Evolutionary conservation across 2,888 invertebrate genomes (phyloP).

Genomic region (Fissipunctia ypsillon): DNA sequence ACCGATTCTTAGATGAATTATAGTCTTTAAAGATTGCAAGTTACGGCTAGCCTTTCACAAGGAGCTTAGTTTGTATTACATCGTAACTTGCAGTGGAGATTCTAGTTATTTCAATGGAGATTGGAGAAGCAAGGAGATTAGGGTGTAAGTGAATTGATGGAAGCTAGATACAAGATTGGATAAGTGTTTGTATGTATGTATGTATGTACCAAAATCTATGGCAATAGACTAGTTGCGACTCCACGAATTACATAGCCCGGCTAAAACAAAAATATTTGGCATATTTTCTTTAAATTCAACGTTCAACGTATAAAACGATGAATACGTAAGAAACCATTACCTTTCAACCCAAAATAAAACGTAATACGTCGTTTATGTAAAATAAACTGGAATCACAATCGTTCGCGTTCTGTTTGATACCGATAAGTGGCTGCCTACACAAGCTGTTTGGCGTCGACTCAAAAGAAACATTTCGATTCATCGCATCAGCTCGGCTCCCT

Average conservation of each 20-base stretch:
- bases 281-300: background rate
- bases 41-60: slow-evolving; percentile 52
- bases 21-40: slow-evolving; percentile 66
- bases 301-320: slow-evolving; percentile 5
- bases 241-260: background rate
- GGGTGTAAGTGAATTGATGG: slow-evolving; percentile 5
- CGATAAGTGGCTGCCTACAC: slow-evolving; percentile 53
- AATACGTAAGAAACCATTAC: slow-evolving; percentile 28
- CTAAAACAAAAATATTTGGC: background rate
- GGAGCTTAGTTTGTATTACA: slow-evolving; percentile 46
- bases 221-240: background rate
- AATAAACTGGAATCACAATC: slow-evolving; percentile 34
- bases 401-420: slow-evolving; percentile 47
- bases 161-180: background rate
- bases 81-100: slow-evolving; percentile 19
- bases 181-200: background rate
- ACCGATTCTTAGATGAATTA: slow-evolving; percentile 73
- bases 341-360: slow-evolving; percentile 35
- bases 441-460: slow-evolving; percentile 65
- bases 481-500: slow-evolving; percentile 68
- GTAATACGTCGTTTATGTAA: slow-evolving; percentile 41
- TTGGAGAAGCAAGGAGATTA: slow-evolving; percentile 28
- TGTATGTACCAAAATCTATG: background rate
- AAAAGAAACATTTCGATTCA: slow-evolving; percentile 71
- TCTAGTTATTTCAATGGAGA: slow-evolving; percentile 22